Percentiles rank a stretch among this genome's conserved stretches.
phyloP scores from a whole-genome alignment of 2,113 vertebrate genomes.

The Calidris pugnax region DNA sequence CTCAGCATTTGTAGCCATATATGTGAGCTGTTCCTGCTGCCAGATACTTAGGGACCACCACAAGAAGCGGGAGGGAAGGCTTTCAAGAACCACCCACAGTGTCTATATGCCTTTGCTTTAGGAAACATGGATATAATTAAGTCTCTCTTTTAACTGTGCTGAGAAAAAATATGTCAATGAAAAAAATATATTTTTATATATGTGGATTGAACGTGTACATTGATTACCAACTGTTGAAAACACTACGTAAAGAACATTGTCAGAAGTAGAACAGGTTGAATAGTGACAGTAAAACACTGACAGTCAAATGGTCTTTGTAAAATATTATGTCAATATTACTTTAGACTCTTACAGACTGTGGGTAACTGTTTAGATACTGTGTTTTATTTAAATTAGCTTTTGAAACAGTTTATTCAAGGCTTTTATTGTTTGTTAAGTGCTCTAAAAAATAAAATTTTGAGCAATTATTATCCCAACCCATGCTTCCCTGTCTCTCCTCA shows the following conservation, averaged over 20 bases:
- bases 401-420: slow-evolving; percentile 28
- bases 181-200: neutral
- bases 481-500: neutral
- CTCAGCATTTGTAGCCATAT: neutral
- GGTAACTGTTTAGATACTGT: neutral
- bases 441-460: neutral
- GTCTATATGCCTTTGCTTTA: slow-evolving; percentile 65
- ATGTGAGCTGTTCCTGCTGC: slow-evolving; percentile 53
- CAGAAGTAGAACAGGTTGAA: neutral
- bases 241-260: neutral
- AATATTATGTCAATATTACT: neutral
- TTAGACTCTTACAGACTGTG: neutral
- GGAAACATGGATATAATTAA: slow-evolving; percentile 62
- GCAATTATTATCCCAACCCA: neutral
- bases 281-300: neutral
- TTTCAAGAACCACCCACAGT: slow-evolving; percentile 62
- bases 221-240: neutral
- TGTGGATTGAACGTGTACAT: neutral
- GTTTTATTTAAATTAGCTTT: slow-evolving; percentile 30
- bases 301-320: neutral
- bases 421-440: slow-evolving; percentile 26
- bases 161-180: slow-evolving; percentile 50
- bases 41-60: slow-evolving; percentile 60
- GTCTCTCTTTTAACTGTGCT: slow-evolving; percentile 39
- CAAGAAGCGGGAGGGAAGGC: slow-evolving; percentile 36